A percentile compares a stretch with the other conserved stretches of the same genome.
Evolutionary conservation across 2,113 vertebrate genomes (phyloP).

Genomic region (Echinops telfairi): DNA sequence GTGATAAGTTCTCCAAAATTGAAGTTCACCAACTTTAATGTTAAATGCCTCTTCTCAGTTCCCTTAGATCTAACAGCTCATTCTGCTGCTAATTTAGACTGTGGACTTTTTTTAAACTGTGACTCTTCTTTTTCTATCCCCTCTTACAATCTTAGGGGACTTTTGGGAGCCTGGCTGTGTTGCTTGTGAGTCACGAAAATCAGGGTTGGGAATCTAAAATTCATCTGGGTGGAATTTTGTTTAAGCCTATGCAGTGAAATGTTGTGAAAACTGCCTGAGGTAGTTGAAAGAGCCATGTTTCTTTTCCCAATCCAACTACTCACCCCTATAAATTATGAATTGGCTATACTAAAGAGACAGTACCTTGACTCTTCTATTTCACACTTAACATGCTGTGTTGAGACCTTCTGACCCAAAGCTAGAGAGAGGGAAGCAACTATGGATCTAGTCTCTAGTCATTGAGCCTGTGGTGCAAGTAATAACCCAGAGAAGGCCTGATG

Average conservation of each 20-base stretch:
- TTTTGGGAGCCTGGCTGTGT: not conserved
- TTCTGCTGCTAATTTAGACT: not conserved
- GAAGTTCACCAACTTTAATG: not conserved
- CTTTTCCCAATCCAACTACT: not conserved
- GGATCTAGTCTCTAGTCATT: not conserved
- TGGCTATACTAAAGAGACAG: not conserved
- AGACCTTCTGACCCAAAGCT: not conserved
- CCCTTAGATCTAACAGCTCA: not conserved
- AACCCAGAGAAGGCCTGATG: too few relatives aligned
- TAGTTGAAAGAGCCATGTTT: not conserved
- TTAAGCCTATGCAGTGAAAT: slow-evolving; percentile 10
- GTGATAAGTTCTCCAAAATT: not conserved
- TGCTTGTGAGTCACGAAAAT: not conserved
- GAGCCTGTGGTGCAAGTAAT: not conserved
- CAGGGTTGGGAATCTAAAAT: not conserved
- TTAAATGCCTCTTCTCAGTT: not conserved
- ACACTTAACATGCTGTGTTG: not conserved
- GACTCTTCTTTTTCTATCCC: not conserved
- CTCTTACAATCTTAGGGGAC: not conserved
- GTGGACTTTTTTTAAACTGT: not conserved
- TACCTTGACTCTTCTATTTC: not conserved
- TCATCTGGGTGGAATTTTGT: not conserved
- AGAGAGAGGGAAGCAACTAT: not conserved
- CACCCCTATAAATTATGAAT: not conserved
- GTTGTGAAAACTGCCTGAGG: slow-evolving; percentile 11